Evolutionary conservation across 2,113 vertebrate genomes (phyloP), one percentile per base, ranked within the genome.

Genomic region (Corythornis cristatus): DNA sequence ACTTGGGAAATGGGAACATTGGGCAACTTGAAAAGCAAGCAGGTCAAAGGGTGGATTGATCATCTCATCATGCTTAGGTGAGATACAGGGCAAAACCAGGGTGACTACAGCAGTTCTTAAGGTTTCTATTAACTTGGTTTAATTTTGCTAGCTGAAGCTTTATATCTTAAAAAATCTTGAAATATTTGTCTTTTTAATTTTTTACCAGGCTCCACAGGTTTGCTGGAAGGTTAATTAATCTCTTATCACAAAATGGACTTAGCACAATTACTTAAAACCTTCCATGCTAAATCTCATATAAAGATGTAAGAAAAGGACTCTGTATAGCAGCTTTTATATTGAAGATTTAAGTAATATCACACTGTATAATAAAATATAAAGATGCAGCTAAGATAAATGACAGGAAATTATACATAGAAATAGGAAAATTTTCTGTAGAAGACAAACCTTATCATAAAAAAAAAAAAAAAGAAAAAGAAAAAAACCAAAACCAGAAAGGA

Each of bases 221-320:
- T 78, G 51, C 77, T 64, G 46, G 81, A 78, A 82, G 29, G 16
- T 22, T 79, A 78, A 72, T 86, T 93, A 13, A 48, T 78, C n/a
- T 81, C 74, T 79, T 81, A 75, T 40, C 58, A 82, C 48, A 78
- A 65, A 88, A 81, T 67, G 43, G 53, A 78, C 93, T 92, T 90
- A 62, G 50, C 62, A 86, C 11, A 13, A 84, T 77, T 75, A 56
- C 57, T 90, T 90, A 72, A 90, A 90, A 92, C 19, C 42, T 90
- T 88, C 35, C 22, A 28, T 46, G 40, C 37, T 71, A 75, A 94
- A 88, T 67, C 65, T 37, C 70, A 57, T 45, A 67, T 54, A 83
- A 86, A 93, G 62, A 61, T 68, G 25, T 75, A 65, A 78, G 62
- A 79, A 91, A 92, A 86, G 28, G 1, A 72, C 84, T 86, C 71